Evolutionary conservation across 2,113 vertebrate species (phyloP).

Genomic region (Crotalus horridus): DNA sequence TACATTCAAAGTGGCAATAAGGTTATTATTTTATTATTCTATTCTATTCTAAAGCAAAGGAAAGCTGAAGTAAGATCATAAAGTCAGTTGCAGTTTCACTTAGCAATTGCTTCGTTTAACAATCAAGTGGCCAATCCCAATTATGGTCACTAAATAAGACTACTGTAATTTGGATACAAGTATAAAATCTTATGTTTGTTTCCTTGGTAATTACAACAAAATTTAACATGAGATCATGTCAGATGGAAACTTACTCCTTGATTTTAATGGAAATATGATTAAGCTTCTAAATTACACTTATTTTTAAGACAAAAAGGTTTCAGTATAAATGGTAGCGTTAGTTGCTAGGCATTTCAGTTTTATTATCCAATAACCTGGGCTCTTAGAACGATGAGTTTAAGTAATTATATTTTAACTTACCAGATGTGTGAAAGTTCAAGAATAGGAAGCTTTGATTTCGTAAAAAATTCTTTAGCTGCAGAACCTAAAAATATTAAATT

Average conservation of each 20-base stretch:
- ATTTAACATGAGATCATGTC: background rate
- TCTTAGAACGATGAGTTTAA: slow-evolving; percentile 14
- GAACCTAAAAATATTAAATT: slow-evolving; percentile 84
- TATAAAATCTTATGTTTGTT: background rate
- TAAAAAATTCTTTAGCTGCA: slow-evolving; percentile 99
- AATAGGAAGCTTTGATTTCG: slow-evolving; percentile 98
- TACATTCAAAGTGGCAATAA: too few species aligned
- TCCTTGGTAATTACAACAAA: background rate
- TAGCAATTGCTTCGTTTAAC: background rate
- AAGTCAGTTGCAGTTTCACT: background rate
- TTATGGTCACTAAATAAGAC: background rate
- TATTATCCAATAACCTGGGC: slow-evolving; percentile 6
- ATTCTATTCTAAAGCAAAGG: background rate
- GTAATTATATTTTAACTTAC: slow-evolving; percentile 75
- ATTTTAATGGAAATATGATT: slow-evolving; percentile 4
- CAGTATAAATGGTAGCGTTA: slow-evolving; percentile 5
- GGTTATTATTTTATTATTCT: too few species aligned
- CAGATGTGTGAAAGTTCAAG: slow-evolving; percentile 99
- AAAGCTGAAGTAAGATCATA: background rate
- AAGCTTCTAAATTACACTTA: background rate
- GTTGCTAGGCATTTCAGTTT: background rate
- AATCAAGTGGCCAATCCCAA: background rate
- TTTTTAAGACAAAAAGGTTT: slow-evolving; percentile 20
- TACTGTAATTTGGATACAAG: background rate
- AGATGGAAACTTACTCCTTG: background rate